Conservation (phyloP, 2,797 vertebrate genomes). For the Pangasius larnaudii region DNA sequence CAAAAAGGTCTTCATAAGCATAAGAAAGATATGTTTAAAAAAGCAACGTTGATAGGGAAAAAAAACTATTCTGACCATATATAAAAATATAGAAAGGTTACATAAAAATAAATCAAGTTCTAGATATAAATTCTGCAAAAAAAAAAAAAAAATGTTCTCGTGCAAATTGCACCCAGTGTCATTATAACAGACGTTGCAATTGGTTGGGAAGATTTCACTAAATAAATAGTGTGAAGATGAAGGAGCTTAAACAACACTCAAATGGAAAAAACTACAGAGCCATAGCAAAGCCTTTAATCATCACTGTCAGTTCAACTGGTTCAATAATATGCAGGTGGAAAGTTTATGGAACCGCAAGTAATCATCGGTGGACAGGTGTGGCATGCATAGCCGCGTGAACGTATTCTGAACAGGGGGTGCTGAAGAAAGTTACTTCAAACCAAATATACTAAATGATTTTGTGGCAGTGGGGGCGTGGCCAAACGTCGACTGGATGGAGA, state of each 20-base stretch:
- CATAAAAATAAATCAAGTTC: background rate
- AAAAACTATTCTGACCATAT: background rate
- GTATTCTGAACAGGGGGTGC: background rate
- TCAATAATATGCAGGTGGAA: background rate
- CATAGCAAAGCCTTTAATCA: background rate
- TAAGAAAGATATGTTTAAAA: background rate
- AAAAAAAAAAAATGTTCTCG: background rate
- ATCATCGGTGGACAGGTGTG: background rate
- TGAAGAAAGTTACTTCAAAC: background rate
- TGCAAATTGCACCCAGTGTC: background rate
- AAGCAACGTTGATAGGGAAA: background rate
- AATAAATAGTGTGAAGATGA: background rate
- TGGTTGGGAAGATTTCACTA: background rate
- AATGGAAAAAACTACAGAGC: background rate
- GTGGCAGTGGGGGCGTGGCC: background rate
- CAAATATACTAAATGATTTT: background rate
- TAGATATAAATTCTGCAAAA: background rate
- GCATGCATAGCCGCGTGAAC: too few relatives aligned
- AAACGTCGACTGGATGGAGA: background rate
- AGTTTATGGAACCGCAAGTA: background rate
- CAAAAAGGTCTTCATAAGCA: background rate
- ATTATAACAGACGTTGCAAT: too few relatives aligned
- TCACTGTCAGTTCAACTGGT: slow-evolving; percentile 4
- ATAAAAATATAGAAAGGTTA: background rate
- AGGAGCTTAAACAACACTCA: background rate